These are phyloP conservation scores for Pterophyllum scalare DNA, from an alignment of 2,113 vertebrate species.

Conservation along the genomic window DNA sequence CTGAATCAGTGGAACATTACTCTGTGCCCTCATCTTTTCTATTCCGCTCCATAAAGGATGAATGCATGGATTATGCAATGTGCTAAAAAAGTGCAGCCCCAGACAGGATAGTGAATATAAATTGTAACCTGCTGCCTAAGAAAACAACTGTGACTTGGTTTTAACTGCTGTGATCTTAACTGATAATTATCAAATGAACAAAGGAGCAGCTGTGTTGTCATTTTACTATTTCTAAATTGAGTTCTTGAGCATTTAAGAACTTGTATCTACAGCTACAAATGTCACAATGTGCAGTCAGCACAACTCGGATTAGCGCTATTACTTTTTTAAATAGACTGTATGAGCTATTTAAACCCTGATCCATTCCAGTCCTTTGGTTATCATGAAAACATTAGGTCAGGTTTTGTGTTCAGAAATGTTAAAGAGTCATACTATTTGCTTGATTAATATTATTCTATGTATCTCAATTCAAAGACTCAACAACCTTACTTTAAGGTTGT, in stretches of 20 bases:
- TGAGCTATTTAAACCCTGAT: neutral
- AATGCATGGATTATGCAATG: conserved; percentile 14
- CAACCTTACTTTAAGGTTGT: neutral
- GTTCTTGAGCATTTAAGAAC: neutral
- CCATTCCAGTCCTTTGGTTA: neutral
- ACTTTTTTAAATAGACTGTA: neutral
- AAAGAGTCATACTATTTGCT: neutral
- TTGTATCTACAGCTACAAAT: neutral
- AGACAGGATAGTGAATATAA: neutral
- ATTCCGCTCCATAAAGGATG: conserved; percentile 10
- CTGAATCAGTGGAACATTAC: conserved; percentile 23
- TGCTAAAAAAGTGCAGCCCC: neutral
- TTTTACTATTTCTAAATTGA: too few species aligned
- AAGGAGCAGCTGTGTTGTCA: neutral
- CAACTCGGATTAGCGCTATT: neutral
- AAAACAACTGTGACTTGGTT: neutral
- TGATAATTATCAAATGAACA: neutral
- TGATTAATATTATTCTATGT: neutral
- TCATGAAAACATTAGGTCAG: neutral
- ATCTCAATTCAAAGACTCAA: neutral
- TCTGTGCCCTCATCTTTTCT: conserved; percentile 3
- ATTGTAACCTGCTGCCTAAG: neutral
- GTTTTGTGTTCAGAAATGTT: neutral
- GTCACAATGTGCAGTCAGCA: neutral
- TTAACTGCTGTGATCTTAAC: neutral